Base-by-base conservation (phyloP, 2,888 invertebrate genomes). In the Chironomus tentans region DNA sequence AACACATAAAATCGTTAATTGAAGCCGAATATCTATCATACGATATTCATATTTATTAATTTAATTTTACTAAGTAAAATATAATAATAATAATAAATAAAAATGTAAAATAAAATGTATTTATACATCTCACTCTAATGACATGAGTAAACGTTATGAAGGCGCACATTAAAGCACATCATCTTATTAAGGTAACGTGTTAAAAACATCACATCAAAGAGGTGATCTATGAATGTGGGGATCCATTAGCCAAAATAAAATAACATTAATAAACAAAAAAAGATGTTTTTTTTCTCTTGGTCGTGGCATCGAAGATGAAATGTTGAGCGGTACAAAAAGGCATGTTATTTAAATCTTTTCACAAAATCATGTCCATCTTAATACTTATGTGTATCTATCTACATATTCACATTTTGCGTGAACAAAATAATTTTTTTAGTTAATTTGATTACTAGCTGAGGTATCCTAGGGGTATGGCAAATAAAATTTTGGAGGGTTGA, bases 191-290 rank as follows among this genome's bases (percentile, higher is more conserved):
- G 22, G 65, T 24, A 65, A 65, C 21, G 74, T 74, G 74, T 74
- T 74, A 74, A 74, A 73, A 74, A 74, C 38, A 68, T 72, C 61
- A 73, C 73, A 46, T 65, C 74, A 74, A 74, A 48, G 38, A 38
- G 48, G n/a, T 18, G 68, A 46, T 68, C 48, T 73, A n/a, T 50
- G 10, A 28, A 46, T 28, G 56, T 12, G 24, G 46, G 24, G 21
- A 48, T 68, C 74, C 74, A 74, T 74, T 74, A 74, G 74, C 74
- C 48, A 68, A 24, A 65, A 65, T 56, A 65, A 65, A 74, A 74
- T 68, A 68, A 38, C 65, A 68, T 74, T 74, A 68, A 65, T 73
- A 74, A 74, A 74, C 68, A 74, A 47, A 74, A 12, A 13, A 2
- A 10, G 21, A 50, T n/a, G 50, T 50, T 13, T 56, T 15, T 56